phyloP scores from a whole-genome alignment of 2,113 vertebrate species.

The Oxygymnocypris stewartii region DNA sequence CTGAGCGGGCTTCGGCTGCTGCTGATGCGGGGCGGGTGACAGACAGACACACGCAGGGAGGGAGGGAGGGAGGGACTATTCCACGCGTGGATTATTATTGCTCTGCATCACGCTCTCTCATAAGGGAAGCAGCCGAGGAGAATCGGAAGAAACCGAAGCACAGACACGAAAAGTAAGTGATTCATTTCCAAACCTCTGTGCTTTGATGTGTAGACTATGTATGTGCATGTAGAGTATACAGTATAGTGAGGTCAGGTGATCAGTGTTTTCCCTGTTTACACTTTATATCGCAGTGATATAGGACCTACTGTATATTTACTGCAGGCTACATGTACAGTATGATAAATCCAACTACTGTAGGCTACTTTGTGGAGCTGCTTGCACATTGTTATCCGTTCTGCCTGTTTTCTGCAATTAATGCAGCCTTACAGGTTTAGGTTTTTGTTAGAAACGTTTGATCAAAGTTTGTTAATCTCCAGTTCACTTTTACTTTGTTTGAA shows the following conservation, averaged over 20 bases:
- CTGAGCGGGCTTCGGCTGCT: background rate
- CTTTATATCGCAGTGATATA: background rate
- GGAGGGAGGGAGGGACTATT: conserved; percentile 45
- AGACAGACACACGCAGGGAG: background rate
- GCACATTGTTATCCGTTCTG: background rate
- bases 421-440: background rate
- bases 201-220: background rate
- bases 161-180: conserved; percentile 47
- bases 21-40: background rate
- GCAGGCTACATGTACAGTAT: background rate
- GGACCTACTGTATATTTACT: background rate
- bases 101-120: conserved; percentile 32
- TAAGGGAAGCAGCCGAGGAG: conserved; percentile 50
- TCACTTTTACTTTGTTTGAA: background rate
- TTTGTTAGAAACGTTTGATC: background rate
- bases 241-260: background rate
- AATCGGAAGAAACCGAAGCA: conserved; percentile 35
- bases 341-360: background rate
- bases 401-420: no score
- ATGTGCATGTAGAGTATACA: no score
- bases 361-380: background rate
- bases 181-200: conserved; percentile 22
- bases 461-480: background rate
- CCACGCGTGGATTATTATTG: conserved; percentile 41
- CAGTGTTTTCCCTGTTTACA: background rate